Conservation (phyloP, 2,888 invertebrate species). For the Drosophila borealis region DNA sequence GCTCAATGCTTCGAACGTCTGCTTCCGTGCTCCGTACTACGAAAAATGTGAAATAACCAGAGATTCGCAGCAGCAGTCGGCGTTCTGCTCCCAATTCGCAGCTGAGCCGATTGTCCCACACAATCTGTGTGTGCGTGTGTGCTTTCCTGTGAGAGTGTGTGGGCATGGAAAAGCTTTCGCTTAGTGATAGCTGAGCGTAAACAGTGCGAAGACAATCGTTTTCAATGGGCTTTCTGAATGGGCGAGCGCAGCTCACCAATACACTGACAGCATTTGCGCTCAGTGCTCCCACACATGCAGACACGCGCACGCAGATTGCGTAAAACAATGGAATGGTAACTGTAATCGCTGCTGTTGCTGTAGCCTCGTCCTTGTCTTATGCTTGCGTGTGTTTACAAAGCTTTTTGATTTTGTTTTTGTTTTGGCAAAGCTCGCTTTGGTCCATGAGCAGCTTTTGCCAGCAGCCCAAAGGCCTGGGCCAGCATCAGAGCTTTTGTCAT, state of each 20-base stretch:
- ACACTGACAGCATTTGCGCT: slow-evolving; percentile 10
- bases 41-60: slow-evolving; percentile 59
- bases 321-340: slow-evolving; percentile 27
- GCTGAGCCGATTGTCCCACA: slow-evolving; percentile 32
- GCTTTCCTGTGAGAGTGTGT: slow-evolving; percentile 1
- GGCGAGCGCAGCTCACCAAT: slow-evolving; percentile 32
- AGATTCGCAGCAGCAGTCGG: slow-evolving; percentile 55
- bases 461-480: slow-evolving; percentile 4
- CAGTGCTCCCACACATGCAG: slow-evolving; percentile 12
- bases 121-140: slow-evolving; percentile 3
- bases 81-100: slow-evolving; percentile 26
- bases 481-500: slow-evolving; percentile 40
- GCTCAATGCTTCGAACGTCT: slow-evolving; percentile 47
- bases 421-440: slow-evolving; percentile 2
- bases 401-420: slow-evolving; percentile 6
- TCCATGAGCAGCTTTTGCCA: not conserved
- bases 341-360: slow-evolving; percentile 20
- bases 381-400: slow-evolving; percentile 5
- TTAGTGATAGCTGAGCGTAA: slow-evolving; percentile 15
- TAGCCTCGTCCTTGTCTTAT: slow-evolving; percentile 17
- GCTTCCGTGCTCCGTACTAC: slow-evolving; percentile 55
- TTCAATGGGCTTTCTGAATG: slow-evolving; percentile 55
- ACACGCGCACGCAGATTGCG: slow-evolving; percentile 24
- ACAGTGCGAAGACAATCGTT: slow-evolving; percentile 26
- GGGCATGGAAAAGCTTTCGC: slow-evolving; percentile 36